Evolutionary conservation across 2,797 vertebrate species (phyloP), one percentile per base, ranked within the genome.

Genomic region (Characodon lateralis): DNA sequence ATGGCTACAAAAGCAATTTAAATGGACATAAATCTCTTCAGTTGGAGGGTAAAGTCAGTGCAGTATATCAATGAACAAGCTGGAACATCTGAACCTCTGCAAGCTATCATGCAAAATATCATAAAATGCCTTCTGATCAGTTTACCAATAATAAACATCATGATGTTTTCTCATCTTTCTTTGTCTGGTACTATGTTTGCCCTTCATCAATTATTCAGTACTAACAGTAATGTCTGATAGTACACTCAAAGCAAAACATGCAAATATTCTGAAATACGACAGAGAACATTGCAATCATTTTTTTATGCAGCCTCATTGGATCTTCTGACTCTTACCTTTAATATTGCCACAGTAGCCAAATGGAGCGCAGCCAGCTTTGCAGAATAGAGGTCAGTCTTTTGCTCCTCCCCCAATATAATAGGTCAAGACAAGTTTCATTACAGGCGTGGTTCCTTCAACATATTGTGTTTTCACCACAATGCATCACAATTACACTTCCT

Each of bases 401-500:
- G 16, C 28, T 31, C 20, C 14, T 9, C 20, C 2, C 6, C 22
- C 14, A n/a, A 59, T 55, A 56, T 71, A 3, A 53, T n/a, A 24
- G 75, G 63, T 51, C 68, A 43, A 24, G 61, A 20, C 6, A 51
- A 63, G 20, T n/a, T 75, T 75, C 24, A 55, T 0, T 7, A 2
- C 5, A 24, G 14, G 4, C 6, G 20, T 80, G 61, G 51, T 16
- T 78, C 12, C 0, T 0, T 0, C 16, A 0, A 3, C 24, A 22
- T 75, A 51, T 51, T 58, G 56, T 51, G n/a, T n/a, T 74, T 72
- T 48, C 9, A 81, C 82, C 87, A 69, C 79, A 82, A 1, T 0
- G n/a, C 80, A 72, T 58, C 77, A 72, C 51, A 82, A 43, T 61
- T 24, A 26, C 6, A 68, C 68, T 83, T 89, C 86, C 86, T 81